A percentile compares a stretch with the other conserved stretches of the same genome.
phyloP scores from a whole-genome alignment of 2,113 vertebrate genomes.

The Zosterops hypoxanthus region DNA sequence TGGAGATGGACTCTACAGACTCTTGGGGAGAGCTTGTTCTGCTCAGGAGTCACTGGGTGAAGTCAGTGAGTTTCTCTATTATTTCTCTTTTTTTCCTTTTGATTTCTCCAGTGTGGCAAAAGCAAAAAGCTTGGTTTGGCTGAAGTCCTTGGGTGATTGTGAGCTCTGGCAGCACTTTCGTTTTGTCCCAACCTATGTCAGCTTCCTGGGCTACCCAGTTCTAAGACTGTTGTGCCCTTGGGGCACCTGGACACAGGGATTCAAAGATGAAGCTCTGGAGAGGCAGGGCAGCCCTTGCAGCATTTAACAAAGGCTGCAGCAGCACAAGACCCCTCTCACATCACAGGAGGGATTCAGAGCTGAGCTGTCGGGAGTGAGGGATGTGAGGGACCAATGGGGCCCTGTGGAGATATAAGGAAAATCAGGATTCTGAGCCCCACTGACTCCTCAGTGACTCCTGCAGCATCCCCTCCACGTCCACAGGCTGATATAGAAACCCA shows the following conservation, averaged over 20 bases:
- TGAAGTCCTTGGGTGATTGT: neutral
- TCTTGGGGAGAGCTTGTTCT: neutral
- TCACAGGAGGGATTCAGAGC: neutral
- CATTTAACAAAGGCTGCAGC: neutral
- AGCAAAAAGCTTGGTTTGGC: neutral
- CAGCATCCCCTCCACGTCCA: conserved; percentile 22
- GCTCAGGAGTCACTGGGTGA: neutral
- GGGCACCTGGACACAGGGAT: neutral
- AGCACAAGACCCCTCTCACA: neutral
- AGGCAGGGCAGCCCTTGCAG: neutral
- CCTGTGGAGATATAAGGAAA: fast-evolving
- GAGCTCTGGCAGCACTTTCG: neutral
- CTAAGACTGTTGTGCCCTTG: neutral
- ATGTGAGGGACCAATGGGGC: neutral
- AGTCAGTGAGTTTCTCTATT: neutral
- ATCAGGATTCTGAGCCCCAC: neutral
- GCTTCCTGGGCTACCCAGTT: neutral
- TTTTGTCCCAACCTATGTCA: neutral
- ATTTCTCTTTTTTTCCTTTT: neutral
- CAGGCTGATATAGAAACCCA: conserved; percentile 17
- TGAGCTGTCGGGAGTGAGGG: neutral
- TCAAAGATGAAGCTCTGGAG: neutral
- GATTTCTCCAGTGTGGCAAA: neutral
- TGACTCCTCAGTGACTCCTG: neutral
- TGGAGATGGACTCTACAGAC: neutral